phyloP scores from a whole-genome alignment of 2,888 invertebrate species.

The Salpingus planirostris region DNA sequence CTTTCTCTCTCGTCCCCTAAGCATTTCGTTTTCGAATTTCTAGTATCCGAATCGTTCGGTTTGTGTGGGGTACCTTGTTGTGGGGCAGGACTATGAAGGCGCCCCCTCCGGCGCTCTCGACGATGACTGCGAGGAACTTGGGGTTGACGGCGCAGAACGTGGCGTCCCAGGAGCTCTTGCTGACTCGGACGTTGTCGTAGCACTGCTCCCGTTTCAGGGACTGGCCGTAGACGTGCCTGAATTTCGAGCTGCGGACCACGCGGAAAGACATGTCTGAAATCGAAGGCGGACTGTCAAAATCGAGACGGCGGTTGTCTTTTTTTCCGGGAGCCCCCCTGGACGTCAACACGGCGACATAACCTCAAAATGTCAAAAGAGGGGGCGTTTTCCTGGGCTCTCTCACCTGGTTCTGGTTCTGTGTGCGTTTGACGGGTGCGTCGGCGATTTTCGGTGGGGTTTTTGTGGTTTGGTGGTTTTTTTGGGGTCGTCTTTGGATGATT shows the following conservation, averaged over 20 bases:
- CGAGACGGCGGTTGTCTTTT: neutral
- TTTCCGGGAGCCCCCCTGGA: neutral
- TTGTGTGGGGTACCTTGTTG: too few species aligned
- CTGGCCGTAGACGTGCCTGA: conserved; percentile 90
- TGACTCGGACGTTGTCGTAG: conserved; percentile 94
- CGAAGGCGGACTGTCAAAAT: conserved; percentile 1
- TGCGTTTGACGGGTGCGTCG: neutral
- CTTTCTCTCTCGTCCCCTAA: too few species aligned
- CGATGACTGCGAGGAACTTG: conserved; percentile 93
- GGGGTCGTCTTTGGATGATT: conserved; percentile 10
- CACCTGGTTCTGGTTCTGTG: conserved; percentile 19
- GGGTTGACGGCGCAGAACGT: conserved; percentile 98
- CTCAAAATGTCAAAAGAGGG: conserved; percentile 19
- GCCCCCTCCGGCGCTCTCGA: conserved; percentile 93
- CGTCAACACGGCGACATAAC: conserved; percentile 23
- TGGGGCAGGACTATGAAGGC: conserved; percentile 92
- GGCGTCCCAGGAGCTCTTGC: conserved; percentile 97
- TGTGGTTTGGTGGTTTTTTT: neutral
- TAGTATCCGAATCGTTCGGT: too few species aligned
- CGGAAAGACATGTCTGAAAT: conserved; percentile 78
- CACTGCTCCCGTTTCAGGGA: conserved; percentile 91
- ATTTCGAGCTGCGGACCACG: conserved; percentile 94
- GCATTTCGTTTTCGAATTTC: too few species aligned
- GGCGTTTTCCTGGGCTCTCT: conserved; percentile 1
- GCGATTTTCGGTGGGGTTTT: neutral